Percentiles rank a stretch among this genome's conserved stretches.
These are phyloP conservation scores for Sebastes iracundus DNA, from an alignment of 2,797 vertebrate genomes.

Conservation along the genomic window DNA sequence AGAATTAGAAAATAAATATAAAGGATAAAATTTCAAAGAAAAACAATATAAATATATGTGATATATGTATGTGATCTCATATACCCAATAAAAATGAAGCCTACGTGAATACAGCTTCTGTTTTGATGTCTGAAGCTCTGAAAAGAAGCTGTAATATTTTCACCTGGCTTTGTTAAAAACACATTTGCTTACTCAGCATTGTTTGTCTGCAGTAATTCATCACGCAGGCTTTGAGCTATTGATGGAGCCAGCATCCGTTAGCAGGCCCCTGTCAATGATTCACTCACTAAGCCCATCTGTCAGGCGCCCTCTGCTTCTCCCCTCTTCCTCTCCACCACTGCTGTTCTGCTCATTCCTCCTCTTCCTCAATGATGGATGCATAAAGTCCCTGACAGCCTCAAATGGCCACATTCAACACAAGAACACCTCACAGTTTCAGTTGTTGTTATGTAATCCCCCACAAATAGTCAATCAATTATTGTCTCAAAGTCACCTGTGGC, in stretches of 20 bases:
- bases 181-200: conserved; percentile 86
- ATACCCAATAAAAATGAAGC: background rate
- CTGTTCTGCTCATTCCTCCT: conserved; percentile 68
- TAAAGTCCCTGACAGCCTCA: conserved; percentile 52
- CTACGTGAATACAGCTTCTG: background rate
- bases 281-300: conserved; percentile 85
- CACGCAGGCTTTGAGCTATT: conserved; percentile 85
- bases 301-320: conserved; percentile 72
- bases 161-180: conserved; percentile 83
- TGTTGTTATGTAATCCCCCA: conserved; percentile 34
- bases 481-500: conserved; percentile 59
- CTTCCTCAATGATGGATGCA: conserved; percentile 80
- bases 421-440: conserved; percentile 31
- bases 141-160: conserved; percentile 70
- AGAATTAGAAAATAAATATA: background rate
- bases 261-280: conserved; percentile 87
- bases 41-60: background rate
- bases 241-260: conserved; percentile 85
- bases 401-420: conserved; percentile 58
- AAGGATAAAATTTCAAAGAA: accelerated
- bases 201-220: conserved; percentile 89
- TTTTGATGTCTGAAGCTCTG: conserved; percentile 27
- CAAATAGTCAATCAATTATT: conserved; percentile 48
- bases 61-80: too few relatives aligned
- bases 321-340: conserved; percentile 65